Conservation (phyloP, 2,113 vertebrate species). For the Hippolais icterina region DNA sequence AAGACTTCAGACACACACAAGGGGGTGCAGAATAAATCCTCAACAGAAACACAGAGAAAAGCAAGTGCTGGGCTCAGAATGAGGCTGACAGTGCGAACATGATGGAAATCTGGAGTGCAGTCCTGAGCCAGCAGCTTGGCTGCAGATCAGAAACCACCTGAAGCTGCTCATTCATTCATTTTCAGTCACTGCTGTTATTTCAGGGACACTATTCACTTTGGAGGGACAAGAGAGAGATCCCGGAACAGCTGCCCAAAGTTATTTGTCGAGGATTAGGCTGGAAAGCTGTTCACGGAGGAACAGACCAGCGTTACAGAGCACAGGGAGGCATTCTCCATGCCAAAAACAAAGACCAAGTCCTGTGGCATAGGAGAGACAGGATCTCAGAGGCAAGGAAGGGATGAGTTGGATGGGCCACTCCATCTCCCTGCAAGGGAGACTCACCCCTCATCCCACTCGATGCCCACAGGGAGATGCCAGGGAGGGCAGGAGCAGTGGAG, state of each 20-base stretch:
- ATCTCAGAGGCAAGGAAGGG: not conserved
- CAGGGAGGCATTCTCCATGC: rapidly evolving
- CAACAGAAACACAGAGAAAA: not conserved
- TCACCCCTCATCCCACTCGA: not conserved
- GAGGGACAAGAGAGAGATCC: not conserved
- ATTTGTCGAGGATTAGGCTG: not conserved
- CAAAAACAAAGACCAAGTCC: not conserved
- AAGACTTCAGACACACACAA: not conserved
- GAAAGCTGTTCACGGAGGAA: not conserved
- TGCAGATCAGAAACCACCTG: not conserved
- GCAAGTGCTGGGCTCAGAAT: rapidly evolving
- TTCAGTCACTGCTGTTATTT: not conserved
- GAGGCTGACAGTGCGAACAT: rapidly evolving
- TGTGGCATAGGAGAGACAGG: not conserved
- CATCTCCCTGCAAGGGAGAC: not conserved
- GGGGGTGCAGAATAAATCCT: not conserved
- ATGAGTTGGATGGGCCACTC: not conserved
- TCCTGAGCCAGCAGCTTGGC: not conserved
- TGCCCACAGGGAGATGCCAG: not conserved
- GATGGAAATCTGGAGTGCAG: not conserved
- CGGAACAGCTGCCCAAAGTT: not conserved
- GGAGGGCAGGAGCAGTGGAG: not conserved
- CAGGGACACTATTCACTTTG: not conserved
- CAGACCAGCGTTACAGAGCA: not conserved
- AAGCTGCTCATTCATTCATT: not conserved